Evolutionary conservation across 2,797 vertebrate species (phyloP).

Genomic region (Graptemys geographica): DNA sequence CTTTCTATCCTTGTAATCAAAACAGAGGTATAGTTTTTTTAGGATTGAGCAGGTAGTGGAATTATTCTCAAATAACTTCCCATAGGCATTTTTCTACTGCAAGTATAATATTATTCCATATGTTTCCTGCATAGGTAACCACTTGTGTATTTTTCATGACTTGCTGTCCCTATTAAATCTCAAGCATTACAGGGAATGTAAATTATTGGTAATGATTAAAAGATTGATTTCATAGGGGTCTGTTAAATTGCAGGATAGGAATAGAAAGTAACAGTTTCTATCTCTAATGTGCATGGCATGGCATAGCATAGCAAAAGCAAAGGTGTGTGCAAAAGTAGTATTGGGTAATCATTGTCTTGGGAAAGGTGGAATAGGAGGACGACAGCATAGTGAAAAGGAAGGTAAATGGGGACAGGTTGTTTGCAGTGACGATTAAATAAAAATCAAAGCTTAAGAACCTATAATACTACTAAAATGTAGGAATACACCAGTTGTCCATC

Average conservation of each 20-base stretch:
- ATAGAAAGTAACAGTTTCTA: too few species aligned
- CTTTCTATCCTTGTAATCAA: too few species aligned
- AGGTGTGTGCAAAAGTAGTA: too few species aligned
- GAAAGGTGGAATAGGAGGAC: not conserved
- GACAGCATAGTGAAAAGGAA: not conserved
- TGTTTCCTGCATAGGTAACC: too few species aligned
- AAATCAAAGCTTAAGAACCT: not conserved
- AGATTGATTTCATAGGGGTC: too few species aligned
- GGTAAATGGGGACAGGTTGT: not conserved
- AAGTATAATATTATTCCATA: not conserved
- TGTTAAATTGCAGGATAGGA: too few species aligned
- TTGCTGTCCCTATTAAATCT: too few species aligned
- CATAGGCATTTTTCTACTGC: not conserved
- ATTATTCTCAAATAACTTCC: not conserved
- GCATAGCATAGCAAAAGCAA: not conserved
- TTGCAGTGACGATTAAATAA: not conserved
- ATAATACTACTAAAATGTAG: accelerated
- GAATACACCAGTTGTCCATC: not conserved
- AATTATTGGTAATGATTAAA: too few species aligned
- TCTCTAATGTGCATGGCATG: too few species aligned
- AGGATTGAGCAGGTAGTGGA: accelerated
- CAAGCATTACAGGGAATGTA: too few species aligned
- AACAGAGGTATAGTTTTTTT: conserved; percentile 73
- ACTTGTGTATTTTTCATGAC: too few species aligned
- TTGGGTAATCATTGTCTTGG: too few species aligned